Evolutionary conservation across 2,797 vertebrate species (phyloP).

Genomic region (Enteromius thamalakanensis): DNA sequence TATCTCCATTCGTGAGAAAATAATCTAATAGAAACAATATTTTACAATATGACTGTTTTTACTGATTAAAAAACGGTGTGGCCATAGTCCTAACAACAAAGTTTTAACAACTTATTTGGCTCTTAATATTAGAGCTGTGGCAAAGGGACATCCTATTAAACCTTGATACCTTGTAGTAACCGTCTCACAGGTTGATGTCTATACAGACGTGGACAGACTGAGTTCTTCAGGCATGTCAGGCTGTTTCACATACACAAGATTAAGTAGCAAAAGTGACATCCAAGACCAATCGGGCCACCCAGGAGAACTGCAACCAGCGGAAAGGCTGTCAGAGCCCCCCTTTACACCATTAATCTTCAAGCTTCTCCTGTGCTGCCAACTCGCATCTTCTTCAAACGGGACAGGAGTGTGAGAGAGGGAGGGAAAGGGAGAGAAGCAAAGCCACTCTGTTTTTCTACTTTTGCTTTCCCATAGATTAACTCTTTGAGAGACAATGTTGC

Average conservation of each 20-base stretch:
- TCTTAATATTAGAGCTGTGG: neutral
- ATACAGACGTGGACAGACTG: conserved; percentile 76
- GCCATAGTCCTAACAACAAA: neutral
- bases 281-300: conserved; percentile 99
- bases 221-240: conserved; percentile 85
- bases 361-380: conserved; percentile 94
- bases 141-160: conserved; percentile 74
- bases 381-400: conserved; percentile 94
- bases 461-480: conserved; percentile 79
- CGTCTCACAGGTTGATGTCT: conserved; percentile 84
- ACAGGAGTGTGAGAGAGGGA: conserved; percentile 72
- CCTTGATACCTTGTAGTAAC: conserved; percentile 76
- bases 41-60: neutral
- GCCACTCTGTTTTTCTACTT: conserved; percentile 77
- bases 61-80: neutral
- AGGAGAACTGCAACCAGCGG: conserved; percentile 90
- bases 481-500: conserved; percentile 80
- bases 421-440: conserved; percentile 61
- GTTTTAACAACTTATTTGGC: neutral
- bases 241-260: conserved; percentile 98
- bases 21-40: neutral
- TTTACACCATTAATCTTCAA: conserved; percentile 97
- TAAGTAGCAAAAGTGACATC: conserved; percentile 99
- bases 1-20: neutral
- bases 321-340: conserved; percentile 94